phyloP scores from a whole-genome alignment of 2,113 vertebrate genomes.

The Seriola quinqueradiata region DNA sequence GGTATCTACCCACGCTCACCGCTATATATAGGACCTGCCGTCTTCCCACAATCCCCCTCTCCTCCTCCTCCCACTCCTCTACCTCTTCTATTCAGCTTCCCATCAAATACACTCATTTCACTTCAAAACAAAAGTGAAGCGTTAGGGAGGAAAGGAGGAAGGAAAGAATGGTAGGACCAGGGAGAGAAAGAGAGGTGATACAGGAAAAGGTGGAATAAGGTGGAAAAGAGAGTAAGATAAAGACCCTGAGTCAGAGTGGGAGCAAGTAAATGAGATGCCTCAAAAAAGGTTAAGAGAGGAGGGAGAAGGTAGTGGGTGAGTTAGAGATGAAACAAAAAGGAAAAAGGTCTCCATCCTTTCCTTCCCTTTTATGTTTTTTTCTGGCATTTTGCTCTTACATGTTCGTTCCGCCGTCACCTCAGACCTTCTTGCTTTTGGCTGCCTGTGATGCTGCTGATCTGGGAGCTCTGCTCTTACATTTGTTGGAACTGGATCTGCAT shows the following conservation, averaged over 20 bases:
- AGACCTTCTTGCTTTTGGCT: constrained; percentile 27
- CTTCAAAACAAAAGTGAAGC: constrained; percentile 60
- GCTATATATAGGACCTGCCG: constrained; percentile 78
- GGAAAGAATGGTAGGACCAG: constrained; percentile 1
- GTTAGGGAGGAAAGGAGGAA: not conserved
- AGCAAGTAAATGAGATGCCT: constrained; percentile 20
- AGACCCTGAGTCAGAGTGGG: not conserved
- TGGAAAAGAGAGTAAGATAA: not conserved
- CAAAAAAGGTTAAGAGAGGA: constrained; percentile 22
- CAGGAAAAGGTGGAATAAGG: constrained; percentile 3
- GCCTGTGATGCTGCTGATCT: constrained; percentile 26
- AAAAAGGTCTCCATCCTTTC: not conserved
- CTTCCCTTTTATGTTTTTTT: not conserved
- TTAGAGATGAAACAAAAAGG: not conserved
- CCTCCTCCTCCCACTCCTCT: constrained; percentile 49
- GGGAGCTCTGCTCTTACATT: not conserved
- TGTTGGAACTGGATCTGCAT: constrained; percentile 36
- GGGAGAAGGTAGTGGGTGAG: not conserved
- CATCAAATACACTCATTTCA: constrained; percentile 64
- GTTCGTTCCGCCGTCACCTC: constrained; percentile 25
- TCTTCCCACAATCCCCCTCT: constrained; percentile 72
- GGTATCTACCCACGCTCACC: constrained; percentile 73
- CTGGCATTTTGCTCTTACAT: not conserved
- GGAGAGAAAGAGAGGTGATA: not conserved
- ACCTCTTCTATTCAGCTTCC: constrained; percentile 61